A percentile compares a stretch with the other conserved stretches of the same genome.
Conservation (phyloP, 2,797 vertebrate genomes). For the Myiotriccus ornatus region DNA sequence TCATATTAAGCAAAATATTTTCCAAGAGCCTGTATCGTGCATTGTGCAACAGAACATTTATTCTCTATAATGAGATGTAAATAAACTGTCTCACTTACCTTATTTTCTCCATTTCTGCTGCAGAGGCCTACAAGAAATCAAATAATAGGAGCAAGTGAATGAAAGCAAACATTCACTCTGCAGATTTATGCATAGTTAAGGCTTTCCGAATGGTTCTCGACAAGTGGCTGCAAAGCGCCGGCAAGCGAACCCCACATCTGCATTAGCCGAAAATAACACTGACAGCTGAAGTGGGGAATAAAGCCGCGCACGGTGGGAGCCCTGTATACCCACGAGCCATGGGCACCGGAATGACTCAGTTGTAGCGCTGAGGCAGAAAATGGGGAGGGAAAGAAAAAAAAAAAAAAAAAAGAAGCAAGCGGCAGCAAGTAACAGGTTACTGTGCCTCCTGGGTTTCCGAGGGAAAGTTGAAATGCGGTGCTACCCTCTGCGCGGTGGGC, state of each 20-base stretch:
- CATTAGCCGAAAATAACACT: constrained; percentile 41
- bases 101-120: constrained; percentile 87
- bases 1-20: constrained; percentile 14
- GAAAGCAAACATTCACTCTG: constrained; percentile 64
- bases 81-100: constrained; percentile 85
- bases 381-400: not conserved
- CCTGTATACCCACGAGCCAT: constrained; percentile 52
- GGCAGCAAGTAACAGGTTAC: constrained; percentile 86
- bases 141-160: constrained; percentile 79
- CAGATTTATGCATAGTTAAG: constrained; percentile 69
- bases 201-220: constrained; percentile 54
- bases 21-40: not conserved
- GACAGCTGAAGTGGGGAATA: constrained; percentile 39
- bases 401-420: not conserved
- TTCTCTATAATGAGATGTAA: constrained; percentile 38
- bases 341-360: constrained; percentile 72
- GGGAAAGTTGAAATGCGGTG: constrained; percentile 71
- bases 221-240: constrained; percentile 26
- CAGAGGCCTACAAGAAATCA: constrained; percentile 88
- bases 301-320: constrained; percentile 57
- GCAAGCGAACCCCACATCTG: constrained; percentile 60
- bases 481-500: not conserved
- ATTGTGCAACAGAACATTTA: constrained; percentile 40
- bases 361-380: constrained; percentile 64
- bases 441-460: constrained; percentile 78